Conservation (phyloP, 2,113 vertebrate genomes). For the Sapayoa aenigma region DNA sequence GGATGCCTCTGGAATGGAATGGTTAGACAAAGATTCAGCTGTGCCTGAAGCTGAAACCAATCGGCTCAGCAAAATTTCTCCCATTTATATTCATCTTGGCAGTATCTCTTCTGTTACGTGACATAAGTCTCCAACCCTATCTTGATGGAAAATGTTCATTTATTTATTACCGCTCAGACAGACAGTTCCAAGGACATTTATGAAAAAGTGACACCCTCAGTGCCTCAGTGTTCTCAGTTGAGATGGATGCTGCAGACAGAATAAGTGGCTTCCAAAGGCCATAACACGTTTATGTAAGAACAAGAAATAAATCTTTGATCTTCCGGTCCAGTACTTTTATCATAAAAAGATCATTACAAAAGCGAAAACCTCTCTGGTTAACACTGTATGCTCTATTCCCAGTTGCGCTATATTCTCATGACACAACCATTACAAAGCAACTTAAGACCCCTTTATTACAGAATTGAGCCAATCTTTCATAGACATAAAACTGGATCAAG, state of each 20-base stretch:
- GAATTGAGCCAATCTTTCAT: neutral
- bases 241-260: neutral
- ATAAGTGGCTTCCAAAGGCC: neutral
- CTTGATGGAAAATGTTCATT: neutral
- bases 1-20: neutral
- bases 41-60: neutral
- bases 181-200: neutral
- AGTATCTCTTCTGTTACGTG: neutral
- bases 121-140: neutral
- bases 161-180: neutral
- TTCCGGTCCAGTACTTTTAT: neutral
- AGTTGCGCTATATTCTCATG: neutral
- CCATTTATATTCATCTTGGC: neutral
- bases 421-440: neutral
- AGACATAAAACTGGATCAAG: neutral
- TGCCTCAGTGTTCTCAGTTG: neutral
- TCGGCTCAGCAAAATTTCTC: neutral
- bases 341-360: neutral
- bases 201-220: neutral
- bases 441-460: neutral
- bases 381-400: neutral
- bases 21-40: neutral
- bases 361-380: neutral
- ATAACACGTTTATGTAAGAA: neutral
- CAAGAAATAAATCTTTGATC: neutral